phyloP scores from a whole-genome alignment of 2,888 invertebrate species.

The Cryptus viduatorius region DNA sequence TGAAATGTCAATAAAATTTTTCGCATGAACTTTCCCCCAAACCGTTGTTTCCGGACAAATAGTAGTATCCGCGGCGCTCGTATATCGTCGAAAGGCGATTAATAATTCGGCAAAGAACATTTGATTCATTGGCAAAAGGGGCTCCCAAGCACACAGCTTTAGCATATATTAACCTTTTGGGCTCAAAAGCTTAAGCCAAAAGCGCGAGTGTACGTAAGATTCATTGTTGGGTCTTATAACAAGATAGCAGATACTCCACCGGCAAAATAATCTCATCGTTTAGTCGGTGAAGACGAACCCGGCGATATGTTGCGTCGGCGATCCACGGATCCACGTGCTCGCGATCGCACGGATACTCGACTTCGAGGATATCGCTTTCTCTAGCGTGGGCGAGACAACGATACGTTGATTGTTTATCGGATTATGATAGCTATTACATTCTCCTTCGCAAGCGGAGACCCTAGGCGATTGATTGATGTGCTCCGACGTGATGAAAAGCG shows the following conservation, averaged over 20 bases:
- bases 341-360: neutral
- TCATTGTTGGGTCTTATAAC: neutral
- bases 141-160: conserved; percentile 33
- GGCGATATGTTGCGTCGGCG: neutral
- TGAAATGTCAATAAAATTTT: neutral
- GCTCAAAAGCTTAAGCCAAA: neutral
- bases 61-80: too few relatives aligned
- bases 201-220: neutral
- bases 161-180: conserved; percentile 76
- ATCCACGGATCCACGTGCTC: neutral
- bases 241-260: neutral
- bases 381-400: conserved; percentile 1
- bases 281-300: neutral
- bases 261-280: neutral
- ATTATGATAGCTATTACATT: neutral
- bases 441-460: neutral
- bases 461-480: neutral
- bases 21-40: neutral
- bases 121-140: conserved; percentile 49
- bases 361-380: conserved; percentile 3
- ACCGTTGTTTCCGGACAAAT: neutral
- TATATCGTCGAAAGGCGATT: too few relatives aligned
- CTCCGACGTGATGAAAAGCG: neutral
- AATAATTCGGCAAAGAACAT: conserved; percentile 12
- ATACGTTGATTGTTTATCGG: conserved; percentile 8